phyloP scores from a whole-genome alignment of 2,888 invertebrate genomes.

The Pachycephus smyrnensis region DNA sequence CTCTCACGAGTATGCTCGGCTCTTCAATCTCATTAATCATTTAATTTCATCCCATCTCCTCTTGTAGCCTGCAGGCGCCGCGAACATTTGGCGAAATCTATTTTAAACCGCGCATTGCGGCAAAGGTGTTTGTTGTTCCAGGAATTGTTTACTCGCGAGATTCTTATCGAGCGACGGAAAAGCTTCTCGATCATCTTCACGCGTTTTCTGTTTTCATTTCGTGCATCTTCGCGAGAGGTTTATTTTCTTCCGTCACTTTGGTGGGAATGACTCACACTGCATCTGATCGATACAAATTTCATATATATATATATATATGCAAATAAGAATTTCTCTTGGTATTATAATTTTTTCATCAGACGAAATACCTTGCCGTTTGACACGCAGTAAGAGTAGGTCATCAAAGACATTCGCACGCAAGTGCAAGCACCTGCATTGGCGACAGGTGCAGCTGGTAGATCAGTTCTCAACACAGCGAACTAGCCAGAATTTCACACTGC shows the following conservation, averaged over 20 bases:
- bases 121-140: not conserved
- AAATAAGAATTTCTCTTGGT: not conserved
- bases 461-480: not conserved
- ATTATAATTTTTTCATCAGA: not conserved
- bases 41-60: constrained; percentile 23
- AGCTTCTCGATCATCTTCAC: not conserved
- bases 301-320: not conserved
- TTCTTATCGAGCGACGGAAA: not conserved
- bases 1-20: constrained; percentile 16
- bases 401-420: not conserved
- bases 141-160: not conserved
- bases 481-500: not conserved
- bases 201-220: not conserved
- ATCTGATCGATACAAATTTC: too few relatives aligned
- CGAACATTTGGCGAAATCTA: not conserved
- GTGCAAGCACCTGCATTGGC: not conserved
- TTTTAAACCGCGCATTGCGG: not conserved
- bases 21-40: constrained; percentile 27
- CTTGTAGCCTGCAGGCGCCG: not conserved
- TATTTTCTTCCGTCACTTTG: not conserved
- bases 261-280: not conserved
- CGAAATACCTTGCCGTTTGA: not conserved
- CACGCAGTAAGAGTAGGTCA: not conserved
- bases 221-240: not conserved
- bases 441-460: not conserved